phyloP scores from a whole-genome alignment of 2,113 vertebrate genomes.

The Otus sunia region DNA sequence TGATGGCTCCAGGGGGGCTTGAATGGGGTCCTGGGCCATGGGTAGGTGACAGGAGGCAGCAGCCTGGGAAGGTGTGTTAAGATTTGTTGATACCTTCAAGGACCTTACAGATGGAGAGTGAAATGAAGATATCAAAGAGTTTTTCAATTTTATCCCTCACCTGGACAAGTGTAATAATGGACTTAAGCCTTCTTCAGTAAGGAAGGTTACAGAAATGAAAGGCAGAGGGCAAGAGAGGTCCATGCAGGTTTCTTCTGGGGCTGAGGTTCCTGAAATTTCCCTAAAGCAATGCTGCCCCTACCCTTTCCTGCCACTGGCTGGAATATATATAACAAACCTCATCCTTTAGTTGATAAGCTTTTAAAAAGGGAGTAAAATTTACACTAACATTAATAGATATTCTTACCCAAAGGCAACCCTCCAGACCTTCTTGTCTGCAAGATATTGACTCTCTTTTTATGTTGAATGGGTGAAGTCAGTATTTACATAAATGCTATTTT shows the following conservation, averaged over 20 bases:
- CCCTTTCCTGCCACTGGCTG: background rate
- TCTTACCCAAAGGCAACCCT: background rate
- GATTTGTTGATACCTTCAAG: background rate
- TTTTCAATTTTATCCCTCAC: background rate
- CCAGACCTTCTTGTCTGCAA: background rate
- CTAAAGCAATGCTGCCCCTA: background rate
- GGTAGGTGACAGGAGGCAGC: too few species aligned
- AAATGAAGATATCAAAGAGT: background rate
- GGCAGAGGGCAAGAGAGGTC: background rate
- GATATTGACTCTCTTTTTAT: background rate
- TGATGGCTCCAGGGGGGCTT: background rate
- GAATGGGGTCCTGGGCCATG: background rate
- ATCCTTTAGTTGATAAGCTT: background rate
- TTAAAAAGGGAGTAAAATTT: background rate
- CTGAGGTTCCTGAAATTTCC: background rate
- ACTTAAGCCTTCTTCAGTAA: background rate
- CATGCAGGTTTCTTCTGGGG: background rate
- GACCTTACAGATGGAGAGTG: background rate
- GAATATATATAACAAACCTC: background rate
- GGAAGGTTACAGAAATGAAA: background rate
- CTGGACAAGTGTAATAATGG: background rate
- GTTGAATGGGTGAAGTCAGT: background rate
- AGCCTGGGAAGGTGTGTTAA: background rate
- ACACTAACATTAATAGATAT: background rate
- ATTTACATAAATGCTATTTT: constrained; percentile 4